Evolutionary conservation across 2,888 invertebrate species (phyloP).

Genomic region (Bugula neritina): DNA sequence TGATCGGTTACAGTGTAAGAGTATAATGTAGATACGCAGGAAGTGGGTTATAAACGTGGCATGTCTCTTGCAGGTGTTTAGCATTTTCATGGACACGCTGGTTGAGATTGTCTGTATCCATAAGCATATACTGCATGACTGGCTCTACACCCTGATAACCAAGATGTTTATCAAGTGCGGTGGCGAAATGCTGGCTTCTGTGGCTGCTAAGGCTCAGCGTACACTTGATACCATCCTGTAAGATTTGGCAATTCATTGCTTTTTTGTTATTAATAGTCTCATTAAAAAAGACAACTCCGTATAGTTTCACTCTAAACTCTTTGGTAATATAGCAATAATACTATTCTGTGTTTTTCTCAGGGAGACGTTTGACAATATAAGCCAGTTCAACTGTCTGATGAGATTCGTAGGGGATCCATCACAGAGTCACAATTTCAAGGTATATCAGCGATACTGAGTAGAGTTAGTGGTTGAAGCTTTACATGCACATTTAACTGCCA

Average conservation of each 20-base stretch:
- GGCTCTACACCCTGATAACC: conserved; percentile 85
- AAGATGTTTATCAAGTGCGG: conserved; percentile 82
- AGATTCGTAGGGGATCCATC: conserved; percentile 82
- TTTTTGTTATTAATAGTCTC: neutral
- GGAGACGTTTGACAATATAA: conserved; percentile 61
- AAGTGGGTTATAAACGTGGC: too few species aligned
- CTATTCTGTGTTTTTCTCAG: conserved; percentile 49
- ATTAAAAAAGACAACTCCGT: too few species aligned
- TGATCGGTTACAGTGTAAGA: too few species aligned
- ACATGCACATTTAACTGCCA: too few species aligned
- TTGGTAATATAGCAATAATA: too few species aligned
- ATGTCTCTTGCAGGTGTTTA: conserved; percentile 65
- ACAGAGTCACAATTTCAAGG: conserved; percentile 73
- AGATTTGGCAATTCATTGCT: conserved; percentile 26
- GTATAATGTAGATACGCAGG: neutral
- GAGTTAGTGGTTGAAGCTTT: too few species aligned
- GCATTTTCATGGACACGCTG: conserved; percentile 84
- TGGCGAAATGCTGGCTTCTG: conserved; percentile 82
- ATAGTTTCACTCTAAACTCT: too few species aligned
- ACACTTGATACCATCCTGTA: conserved; percentile 51
- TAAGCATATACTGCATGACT: conserved; percentile 79
- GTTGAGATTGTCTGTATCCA: conserved; percentile 82
- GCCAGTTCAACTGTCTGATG: conserved; percentile 60
- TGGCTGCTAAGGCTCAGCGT: conserved; percentile 72
- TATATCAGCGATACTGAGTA: conserved; percentile 36